Evolutionary conservation across 1,140 invertebrate genomes (phyloP).

Genomic region (Cydia amplana): DNA sequence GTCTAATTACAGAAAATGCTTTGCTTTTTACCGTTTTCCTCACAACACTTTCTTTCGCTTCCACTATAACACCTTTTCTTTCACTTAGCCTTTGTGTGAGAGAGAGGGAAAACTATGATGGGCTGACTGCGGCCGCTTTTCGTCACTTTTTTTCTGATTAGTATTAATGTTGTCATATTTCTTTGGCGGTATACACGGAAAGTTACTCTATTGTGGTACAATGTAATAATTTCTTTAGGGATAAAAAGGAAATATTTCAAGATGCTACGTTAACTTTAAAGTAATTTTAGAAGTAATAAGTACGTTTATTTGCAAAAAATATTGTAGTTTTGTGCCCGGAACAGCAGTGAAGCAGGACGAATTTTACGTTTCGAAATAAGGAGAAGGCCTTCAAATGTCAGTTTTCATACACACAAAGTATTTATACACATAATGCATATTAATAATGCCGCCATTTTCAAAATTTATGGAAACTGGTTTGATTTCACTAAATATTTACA

Average conservation of each 20-base stretch:
- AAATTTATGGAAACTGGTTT: too few relatives aligned
- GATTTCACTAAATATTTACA: too few relatives aligned
- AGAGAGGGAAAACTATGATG: background rate
- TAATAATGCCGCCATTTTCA: too few relatives aligned
- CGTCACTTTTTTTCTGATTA: conserved; percentile 27
- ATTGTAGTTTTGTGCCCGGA: too few relatives aligned
- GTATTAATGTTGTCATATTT: conserved; percentile 30
- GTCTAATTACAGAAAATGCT: conserved; percentile 33
- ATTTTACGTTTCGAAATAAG: too few relatives aligned
- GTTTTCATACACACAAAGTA: too few relatives aligned
- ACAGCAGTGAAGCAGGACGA: too few relatives aligned
- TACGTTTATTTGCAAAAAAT: too few relatives aligned
- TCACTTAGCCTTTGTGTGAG: conserved; percentile 7
- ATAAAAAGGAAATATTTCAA: background rate
- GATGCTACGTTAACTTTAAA: background rate
- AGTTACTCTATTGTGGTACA: conserved; percentile 7
- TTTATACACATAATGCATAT: too few relatives aligned
- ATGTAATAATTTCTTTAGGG: background rate
- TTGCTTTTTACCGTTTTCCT: conserved; percentile 27
- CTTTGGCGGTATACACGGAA: conserved; percentile 11
- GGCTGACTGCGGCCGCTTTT: background rate
- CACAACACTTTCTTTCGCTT: conserved; percentile 22
- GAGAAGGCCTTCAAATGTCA: too few relatives aligned
- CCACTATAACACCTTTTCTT: background rate
- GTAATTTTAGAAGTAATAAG: too few relatives aligned